Evolutionary conservation across 2,888 invertebrate genomes (phyloP).

Genomic region (Coleophora deauratella): DNA sequence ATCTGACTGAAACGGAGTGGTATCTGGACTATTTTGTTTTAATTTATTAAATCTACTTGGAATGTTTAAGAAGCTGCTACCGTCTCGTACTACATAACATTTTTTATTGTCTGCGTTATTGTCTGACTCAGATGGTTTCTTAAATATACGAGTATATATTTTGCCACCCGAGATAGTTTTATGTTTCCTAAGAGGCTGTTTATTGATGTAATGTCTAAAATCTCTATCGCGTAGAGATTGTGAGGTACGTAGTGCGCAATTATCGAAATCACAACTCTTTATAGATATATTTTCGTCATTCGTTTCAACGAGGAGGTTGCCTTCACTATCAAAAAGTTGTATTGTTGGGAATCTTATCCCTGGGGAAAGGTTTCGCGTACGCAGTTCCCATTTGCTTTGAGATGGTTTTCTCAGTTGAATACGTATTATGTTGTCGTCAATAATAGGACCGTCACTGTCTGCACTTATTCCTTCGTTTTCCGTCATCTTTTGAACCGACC

Average conservation of each 20-base stretch:
- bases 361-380: constrained; percentile 76
- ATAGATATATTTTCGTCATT: constrained; percentile 71
- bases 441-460: constrained; percentile 60
- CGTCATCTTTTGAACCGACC: constrained; percentile 40
- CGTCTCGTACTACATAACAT: constrained; percentile 39
- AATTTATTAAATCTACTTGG: constrained; percentile 53
- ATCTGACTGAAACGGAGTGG: constrained; percentile 51
- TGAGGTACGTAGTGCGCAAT: constrained; percentile 35
- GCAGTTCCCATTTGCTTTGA: constrained; percentile 77
- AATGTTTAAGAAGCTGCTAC: constrained; percentile 53
- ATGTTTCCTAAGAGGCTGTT: constrained; percentile 48
- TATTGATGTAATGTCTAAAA: constrained; percentile 49
- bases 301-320: constrained; percentile 75
- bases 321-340: constrained; percentile 77
- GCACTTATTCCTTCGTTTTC: constrained; percentile 40
- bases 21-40: constrained; percentile 46
- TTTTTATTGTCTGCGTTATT: constrained; percentile 26
- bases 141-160: constrained; percentile 59
- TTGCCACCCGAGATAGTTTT: constrained; percentile 61
- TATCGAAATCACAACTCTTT: constrained; percentile 55
- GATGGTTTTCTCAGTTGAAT: constrained; percentile 76
- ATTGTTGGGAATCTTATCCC: constrained; percentile 74
- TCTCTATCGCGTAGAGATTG: constrained; percentile 56
- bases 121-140: constrained; percentile 26
- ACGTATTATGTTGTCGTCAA: constrained; percentile 73